phyloP scores from a whole-genome alignment of 2,888 invertebrate genomes.

The Thymelicus sylvestris region DNA sequence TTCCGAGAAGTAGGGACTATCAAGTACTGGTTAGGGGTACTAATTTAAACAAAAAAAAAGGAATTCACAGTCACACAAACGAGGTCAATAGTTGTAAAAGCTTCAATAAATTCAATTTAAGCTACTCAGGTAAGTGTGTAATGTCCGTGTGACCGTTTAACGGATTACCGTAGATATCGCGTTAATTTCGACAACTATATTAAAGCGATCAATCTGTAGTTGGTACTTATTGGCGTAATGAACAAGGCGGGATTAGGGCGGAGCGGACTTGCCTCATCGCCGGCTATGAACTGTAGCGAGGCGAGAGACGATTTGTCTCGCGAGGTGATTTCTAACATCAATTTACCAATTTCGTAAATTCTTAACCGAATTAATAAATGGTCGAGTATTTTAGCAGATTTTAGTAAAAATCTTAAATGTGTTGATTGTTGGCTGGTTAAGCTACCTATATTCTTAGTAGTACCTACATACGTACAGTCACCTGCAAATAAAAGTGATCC shows the following conservation, averaged over 20 bases:
- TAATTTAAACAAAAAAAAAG: too few species aligned
- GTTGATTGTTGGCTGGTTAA: too few species aligned
- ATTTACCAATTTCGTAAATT: too few species aligned
- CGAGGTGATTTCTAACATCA: background rate
- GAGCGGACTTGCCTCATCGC: slow-evolving; percentile 46
- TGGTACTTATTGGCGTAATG: slow-evolving; percentile 71
- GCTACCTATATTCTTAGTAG: too few species aligned
- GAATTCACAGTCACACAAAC: too few species aligned
- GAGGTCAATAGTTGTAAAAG: background rate
- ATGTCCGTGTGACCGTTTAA: slow-evolving; percentile 30
- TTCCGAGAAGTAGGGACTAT: too few species aligned
- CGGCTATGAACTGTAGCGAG: background rate
- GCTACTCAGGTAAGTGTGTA: slow-evolving; percentile 16
- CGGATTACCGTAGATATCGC: slow-evolving; percentile 32
- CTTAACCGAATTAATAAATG: too few species aligned
- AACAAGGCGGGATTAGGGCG: slow-evolving; percentile 72
- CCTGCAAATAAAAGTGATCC: too few species aligned
- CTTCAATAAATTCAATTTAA: background rate
- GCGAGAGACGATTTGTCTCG: background rate
- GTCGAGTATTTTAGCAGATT: too few species aligned
- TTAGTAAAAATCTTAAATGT: too few species aligned
- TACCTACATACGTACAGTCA: too few species aligned
- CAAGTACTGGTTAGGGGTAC: too few species aligned
- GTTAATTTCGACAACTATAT: slow-evolving; percentile 51
- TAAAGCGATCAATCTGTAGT: slow-evolving; percentile 66